Evolutionary conservation across 2,888 invertebrate genomes (phyloP), one percentile per base, ranked within the genome.

Genomic region (Dascillus cervinus): DNA sequence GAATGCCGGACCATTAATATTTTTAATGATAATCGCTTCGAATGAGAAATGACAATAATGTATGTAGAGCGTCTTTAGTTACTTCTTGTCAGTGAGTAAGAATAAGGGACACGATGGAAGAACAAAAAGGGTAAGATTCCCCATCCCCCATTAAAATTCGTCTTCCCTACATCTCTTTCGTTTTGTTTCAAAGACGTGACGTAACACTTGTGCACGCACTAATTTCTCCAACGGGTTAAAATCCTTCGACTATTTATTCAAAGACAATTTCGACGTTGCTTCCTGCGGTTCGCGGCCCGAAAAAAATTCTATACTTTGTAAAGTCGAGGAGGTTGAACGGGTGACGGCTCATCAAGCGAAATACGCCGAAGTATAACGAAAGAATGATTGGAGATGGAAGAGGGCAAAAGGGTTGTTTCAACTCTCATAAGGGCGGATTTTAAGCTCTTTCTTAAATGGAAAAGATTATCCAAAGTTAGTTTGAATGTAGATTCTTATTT

Each of bases 21-120:
- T 65, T 65, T 64, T 64, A 62, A 64, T 63, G 64, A 62, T 63
- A 62, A 63, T 64, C 63, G 60, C 53, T 50, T 48, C 46, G 56
- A 60, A 59, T 59, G 60, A 59, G 59, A 56, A 61, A 61, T 60
- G 62, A 62, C 61, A 63, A 62, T 62, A 62, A 61, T 63, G 59
- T 61, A 60, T 62, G 60, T 61, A 56, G 60, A 58, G 55, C 56
- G 43, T 55, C 50, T 53, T 47, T 48, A 49, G 51, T 53, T 50
- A 47, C 47, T 41, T 36, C 35, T 39, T 31, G 38, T 40, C 38
- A 34, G 37, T n/a, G n/a, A 39, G 31, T 32, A 34, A 41, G 39
- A 42, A 44, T 40, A 44, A 34, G 36, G 41, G n/a, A n/a, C n/a
- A 34, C 37, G 37, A 28, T 31, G 37, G 37, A n/a, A n/a, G 37